Base-by-base conservation (phyloP, 2,113 vertebrate genomes). In the Emydura subglobosa region DNA sequence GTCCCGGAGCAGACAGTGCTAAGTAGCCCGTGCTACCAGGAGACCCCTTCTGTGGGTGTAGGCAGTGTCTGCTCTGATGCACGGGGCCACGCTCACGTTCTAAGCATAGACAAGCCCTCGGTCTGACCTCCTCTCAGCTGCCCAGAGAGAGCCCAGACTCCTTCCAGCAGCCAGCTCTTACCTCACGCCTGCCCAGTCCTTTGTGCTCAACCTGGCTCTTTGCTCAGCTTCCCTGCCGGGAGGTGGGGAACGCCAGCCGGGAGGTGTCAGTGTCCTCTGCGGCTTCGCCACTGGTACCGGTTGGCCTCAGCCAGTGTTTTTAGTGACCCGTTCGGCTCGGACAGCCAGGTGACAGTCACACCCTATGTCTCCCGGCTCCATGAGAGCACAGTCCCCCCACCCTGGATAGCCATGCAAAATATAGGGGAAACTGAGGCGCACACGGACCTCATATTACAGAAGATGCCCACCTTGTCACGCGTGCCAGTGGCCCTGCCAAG, bases 401-500 rank as follows among this genome's bases (percentile, higher is more conserved):
- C 14, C 31, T 29, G 14, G 3, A 7, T 13, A 68, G 65, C 65
- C 65, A n/a, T n/a, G 65, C 34, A n/a, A 68, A 68, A n/a, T 65
- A 65, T 14, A 65, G 31, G 65, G 65, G 65, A 68, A 68, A 68
- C 65, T 34, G 34, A n/a, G 65, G 65, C 65, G n/a, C 65, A 34
- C 34, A 19, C 16, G 2, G 31, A 14, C 2, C 17, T 65, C 16
- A 34, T 65, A 17, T 17, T 29, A 17, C 16, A 34, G 31, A 65
- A 3, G 5, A 7, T 27, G 6, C 34, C n/a, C 34, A 0, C 49
- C 5, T 4, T 47, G 13, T 29, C 42, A 27, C 27, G 27, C 9
- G 1, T 24, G 34, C 31, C 29, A 11, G 1, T 47, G 16, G 24
- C 16, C 8, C 55, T 1, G 0, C 22, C 8, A 22, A 19, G 29